These are phyloP conservation scores for Recurvirostra avosetta DNA, from an alignment of 2,113 vertebrate species.

Conservation along the genomic window DNA sequence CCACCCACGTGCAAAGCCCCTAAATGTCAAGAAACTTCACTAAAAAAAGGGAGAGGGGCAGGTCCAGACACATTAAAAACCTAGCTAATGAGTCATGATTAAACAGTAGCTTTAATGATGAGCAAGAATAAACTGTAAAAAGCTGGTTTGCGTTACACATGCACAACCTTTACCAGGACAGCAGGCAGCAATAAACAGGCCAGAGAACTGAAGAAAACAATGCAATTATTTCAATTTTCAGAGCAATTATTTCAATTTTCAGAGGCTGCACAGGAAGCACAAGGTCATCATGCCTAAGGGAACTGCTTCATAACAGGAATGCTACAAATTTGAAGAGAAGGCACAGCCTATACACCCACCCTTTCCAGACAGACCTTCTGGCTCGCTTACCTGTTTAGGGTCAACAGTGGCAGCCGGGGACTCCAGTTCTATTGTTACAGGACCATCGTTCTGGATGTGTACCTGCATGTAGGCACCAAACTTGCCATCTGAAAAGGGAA, in stretches of 20 bases:
- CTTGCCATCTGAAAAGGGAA: constrained; percentile 82
- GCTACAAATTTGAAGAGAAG: not conserved
- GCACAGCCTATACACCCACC: not conserved
- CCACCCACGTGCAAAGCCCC: not conserved
- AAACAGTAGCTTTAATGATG: not conserved
- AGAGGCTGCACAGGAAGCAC: not conserved
- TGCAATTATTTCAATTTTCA: not conserved
- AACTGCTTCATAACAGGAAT: not conserved
- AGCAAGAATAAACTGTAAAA: not conserved
- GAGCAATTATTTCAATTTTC: not conserved
- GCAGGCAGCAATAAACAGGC: not conserved
- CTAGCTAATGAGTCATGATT: not conserved
- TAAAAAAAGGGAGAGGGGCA: too few relatives aligned
- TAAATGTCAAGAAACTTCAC: not conserved
- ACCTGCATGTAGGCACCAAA: constrained; percentile 96
- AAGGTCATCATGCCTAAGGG: not conserved
- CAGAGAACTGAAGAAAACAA: not conserved
- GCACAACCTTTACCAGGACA: not conserved
- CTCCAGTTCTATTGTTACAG: constrained; percentile 90
- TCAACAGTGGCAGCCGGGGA: constrained; percentile 83
- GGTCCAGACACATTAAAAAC: not conserved
- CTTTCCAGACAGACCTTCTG: not conserved
- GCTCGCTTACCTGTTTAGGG: constrained; percentile 83
- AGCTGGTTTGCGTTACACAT: not conserved
- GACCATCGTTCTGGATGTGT: constrained; percentile 94